Evolutionary conservation across 2,888 invertebrate species (phyloP).

Genomic region (Biston betularia): DNA sequence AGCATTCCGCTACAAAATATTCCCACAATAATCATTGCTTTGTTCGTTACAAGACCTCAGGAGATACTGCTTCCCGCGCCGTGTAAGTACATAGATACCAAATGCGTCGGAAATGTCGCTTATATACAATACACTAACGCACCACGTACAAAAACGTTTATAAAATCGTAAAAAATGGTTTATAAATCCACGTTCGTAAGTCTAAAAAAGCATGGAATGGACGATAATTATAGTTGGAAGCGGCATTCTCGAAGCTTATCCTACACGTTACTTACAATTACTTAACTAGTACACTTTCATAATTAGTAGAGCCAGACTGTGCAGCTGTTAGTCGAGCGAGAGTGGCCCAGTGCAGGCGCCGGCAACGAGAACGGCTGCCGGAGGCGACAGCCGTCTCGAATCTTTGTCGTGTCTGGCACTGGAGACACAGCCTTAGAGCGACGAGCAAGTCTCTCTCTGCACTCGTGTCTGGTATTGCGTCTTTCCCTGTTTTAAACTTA

Average conservation of each 20-base stretch:
- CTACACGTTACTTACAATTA: constrained; percentile 71
- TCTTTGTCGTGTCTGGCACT: too few species aligned
- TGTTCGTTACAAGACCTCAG: constrained; percentile 32
- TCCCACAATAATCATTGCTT: constrained; percentile 39
- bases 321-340: constrained; percentile 22
- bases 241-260: constrained; percentile 60
- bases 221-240: constrained; percentile 64
- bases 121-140: constrained; percentile 71
- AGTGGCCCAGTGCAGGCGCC: too few species aligned
- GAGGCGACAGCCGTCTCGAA: too few species aligned
- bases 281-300: constrained; percentile 67
- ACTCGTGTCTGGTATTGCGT: constrained; percentile 72
- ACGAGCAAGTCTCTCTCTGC: constrained; percentile 12
- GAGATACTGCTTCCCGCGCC: constrained; percentile 28
- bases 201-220: constrained; percentile 70
- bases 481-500: constrained; percentile 68
- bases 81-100: constrained; percentile 57
- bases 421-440: constrained; percentile 1
- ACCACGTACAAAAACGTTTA: constrained; percentile 61
- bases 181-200: constrained; percentile 47
- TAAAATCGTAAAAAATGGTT: constrained; percentile 48
- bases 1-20: constrained; percentile 55
- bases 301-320: constrained; percentile 67
- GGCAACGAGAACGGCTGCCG: too few species aligned
- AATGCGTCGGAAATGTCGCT: constrained; percentile 56